A percentile compares a stretch with the other conserved stretches of the same genome.
These are phyloP conservation scores for Spodoptera littoralis DNA, from an alignment of 2,888 invertebrate species.

Conservation along the genomic window DNA sequence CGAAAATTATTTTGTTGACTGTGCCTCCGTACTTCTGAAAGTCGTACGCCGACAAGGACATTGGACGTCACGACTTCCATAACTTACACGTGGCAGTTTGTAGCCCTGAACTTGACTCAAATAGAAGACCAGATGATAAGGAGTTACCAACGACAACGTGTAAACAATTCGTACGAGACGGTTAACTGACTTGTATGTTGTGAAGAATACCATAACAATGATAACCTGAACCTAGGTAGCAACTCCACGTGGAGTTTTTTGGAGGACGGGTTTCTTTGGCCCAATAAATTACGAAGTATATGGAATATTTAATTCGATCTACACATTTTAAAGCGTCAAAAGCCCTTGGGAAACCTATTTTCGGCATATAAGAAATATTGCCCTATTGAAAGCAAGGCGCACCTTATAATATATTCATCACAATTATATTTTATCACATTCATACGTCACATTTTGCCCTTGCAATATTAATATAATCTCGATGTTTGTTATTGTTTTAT, in stretches of 20 bases:
- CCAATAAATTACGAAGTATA: not conserved
- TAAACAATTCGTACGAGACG: constrained; percentile 9
- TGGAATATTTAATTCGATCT: too few species aligned
- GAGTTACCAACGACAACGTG: not conserved
- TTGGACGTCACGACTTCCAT: not conserved
- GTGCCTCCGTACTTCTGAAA: constrained; percentile 8
- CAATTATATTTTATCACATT: too few species aligned
- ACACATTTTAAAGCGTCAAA: too few species aligned
- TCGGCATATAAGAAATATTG: too few species aligned
- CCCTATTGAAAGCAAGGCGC: too few species aligned
- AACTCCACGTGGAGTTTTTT: not conserved
- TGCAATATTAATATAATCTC: too few species aligned
- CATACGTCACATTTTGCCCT: too few species aligned
- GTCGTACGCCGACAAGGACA: not conserved
- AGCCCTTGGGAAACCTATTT: too few species aligned
- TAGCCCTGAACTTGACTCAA: constrained; percentile 27
- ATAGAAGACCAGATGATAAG: constrained; percentile 5
- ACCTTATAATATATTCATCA: too few species aligned
- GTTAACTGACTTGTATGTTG: not conserved
- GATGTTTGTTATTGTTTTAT: too few species aligned
- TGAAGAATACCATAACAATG: not conserved
- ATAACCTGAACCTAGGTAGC: not conserved
- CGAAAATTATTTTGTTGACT: constrained; percentile 19
- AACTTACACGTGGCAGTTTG: constrained; percentile 29
- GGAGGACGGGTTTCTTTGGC: not conserved